These are phyloP conservation scores for Prinia subflava DNA, from an alignment of 2,113 vertebrate genomes.

Conservation along the genomic window DNA sequence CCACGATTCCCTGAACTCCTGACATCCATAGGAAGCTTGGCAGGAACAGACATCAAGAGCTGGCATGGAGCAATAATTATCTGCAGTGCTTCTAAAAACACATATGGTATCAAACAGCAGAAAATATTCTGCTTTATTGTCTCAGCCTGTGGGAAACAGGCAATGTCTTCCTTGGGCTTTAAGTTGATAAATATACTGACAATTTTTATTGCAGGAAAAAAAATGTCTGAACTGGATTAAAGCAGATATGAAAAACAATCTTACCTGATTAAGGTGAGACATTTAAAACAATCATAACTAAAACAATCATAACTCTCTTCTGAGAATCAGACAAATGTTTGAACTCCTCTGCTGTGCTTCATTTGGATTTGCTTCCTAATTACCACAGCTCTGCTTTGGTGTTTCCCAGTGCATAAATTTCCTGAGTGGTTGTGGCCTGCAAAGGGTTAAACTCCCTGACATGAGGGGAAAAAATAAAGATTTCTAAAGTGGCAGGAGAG, in stretches of 20 bases:
- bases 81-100: constrained; percentile 22
- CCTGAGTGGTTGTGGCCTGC: not conserved
- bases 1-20: not conserved
- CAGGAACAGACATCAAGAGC: not conserved
- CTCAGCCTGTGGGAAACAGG: not conserved
- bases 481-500: constrained; percentile 61
- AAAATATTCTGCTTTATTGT: not conserved
- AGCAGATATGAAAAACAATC: not conserved
- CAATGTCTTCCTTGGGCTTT: not conserved
- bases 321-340: not conserved
- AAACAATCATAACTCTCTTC: not conserved
- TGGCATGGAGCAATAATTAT: not conserved
- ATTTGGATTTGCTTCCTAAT: not conserved
- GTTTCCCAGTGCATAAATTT: not conserved
- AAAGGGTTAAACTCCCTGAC: constrained; percentile 62
- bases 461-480: not conserved
- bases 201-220: not conserved
- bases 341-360: not conserved
- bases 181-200: not conserved
- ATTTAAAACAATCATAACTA: not conserved
- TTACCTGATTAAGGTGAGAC: not conserved
- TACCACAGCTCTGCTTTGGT: not conserved
- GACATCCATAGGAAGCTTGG: not conserved
- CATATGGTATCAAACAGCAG: not conserved
- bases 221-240: not conserved